Base-by-base conservation (phyloP, 2,113 vertebrate species). In the Ancistrus triradiatus region DNA sequence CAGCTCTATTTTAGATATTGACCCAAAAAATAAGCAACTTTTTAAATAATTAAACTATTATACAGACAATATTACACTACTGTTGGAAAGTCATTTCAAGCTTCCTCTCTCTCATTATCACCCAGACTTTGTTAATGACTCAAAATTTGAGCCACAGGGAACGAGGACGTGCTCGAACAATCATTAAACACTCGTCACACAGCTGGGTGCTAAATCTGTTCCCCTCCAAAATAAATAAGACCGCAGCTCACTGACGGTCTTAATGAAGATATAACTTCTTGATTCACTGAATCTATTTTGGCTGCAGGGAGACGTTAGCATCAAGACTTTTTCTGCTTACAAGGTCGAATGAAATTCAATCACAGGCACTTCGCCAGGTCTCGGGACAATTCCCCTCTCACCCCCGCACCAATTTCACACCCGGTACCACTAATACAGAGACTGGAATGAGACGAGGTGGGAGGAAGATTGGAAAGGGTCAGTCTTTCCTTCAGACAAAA, bases 261-360 rank as follows among this genome's bases (percentile, higher is more conserved):
- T 14, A 42, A 63, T 19, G 13, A 38, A 63, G 49, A 68, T 2
- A 35, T 44, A 42, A 24, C 35, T 15, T 40, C 19, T 42, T 58
- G 46, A 57, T 28, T 33, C 22, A 13, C 33, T 4, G 21, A 44
- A 51, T 42, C n/a, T 5, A n/a, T 58, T 33, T 44, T 31, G 17
- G 3, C 17, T 17, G 8, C 24, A 8, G 22, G 50, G 22, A 25
- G 33, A 49, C 38, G 43, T 48, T 13, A 22, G 17, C 40, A 3
- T 63, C 47, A 11, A 28, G 15, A 21, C 5, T 15, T 55, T 57
- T 55, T 27, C 33, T 38, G 59, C 48, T 57, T 76, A 69, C 62
- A 51, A 63, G 55, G 46, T 38, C 58, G 69, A 74, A 77, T 52
- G 38, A 57, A 35, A 56, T 38, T 58, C 15, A 61, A 66, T 73